Percentiles rank a stretch among this genome's conserved stretches.
Evolutionary conservation across 2,113 vertebrate genomes (phyloP).

Genomic region (Heloderma charlesbogerti): DNA sequence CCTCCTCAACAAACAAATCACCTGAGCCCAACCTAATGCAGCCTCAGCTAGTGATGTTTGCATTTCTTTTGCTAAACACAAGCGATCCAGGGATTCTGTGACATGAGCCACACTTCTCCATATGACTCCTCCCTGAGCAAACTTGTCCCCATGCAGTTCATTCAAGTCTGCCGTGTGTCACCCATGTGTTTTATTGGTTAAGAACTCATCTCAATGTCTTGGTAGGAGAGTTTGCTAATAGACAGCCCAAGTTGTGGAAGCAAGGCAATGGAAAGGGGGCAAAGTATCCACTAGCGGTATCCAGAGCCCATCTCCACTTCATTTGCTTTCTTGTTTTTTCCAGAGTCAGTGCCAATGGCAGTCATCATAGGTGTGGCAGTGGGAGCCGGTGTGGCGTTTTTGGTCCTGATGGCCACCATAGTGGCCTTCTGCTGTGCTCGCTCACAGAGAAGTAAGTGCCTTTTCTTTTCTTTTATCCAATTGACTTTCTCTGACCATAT

Average conservation of each 20-base stretch:
- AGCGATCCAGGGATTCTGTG: background rate
- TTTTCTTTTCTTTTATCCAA: background rate
- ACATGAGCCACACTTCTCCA: background rate
- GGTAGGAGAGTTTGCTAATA: background rate
- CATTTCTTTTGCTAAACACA: background rate
- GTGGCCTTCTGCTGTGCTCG: constrained; percentile 98
- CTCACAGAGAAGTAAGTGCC: constrained; percentile 95
- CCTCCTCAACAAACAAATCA: background rate
- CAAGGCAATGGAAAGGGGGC: constrained; percentile 9
- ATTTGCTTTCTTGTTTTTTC: constrained; percentile 55
- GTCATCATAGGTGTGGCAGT: constrained; percentile 98
- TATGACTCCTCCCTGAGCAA: background rate
- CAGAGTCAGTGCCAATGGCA: constrained; percentile 95
- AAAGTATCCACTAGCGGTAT: background rate
- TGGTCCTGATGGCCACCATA: constrained; percentile 96
- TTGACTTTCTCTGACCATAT: background rate
- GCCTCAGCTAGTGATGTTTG: background rate
- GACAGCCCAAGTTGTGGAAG: background rate
- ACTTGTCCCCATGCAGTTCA: background rate
- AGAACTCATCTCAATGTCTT: constrained; percentile 9
- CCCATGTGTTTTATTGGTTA: background rate
- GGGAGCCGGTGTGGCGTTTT: constrained; percentile 94
- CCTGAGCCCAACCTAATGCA: background rate
- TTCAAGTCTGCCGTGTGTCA: background rate
- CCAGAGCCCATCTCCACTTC: background rate